These are phyloP conservation scores for Tautogolabrus adspersus DNA, from an alignment of 2,113 vertebrate genomes.

Conservation along the genomic window DNA sequence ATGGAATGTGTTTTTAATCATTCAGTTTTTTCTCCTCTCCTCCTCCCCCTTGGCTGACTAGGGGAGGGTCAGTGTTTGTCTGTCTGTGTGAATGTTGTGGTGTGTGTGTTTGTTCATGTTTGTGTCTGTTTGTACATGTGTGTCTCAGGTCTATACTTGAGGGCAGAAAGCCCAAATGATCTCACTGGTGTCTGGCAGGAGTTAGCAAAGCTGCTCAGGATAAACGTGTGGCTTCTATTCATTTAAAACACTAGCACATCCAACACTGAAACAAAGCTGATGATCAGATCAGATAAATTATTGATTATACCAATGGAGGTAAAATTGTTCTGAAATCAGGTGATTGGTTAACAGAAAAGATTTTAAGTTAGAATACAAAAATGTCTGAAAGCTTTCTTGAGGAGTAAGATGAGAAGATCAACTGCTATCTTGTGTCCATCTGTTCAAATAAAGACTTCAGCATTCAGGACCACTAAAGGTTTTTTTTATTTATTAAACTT, in stretches of 20 bases:
- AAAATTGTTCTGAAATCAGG: background rate
- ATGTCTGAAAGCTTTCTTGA: background rate
- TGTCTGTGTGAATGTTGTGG: constrained; percentile 68
- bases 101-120: constrained; percentile 54
- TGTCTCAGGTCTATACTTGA: constrained; percentile 38
- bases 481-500: too few relatives aligned
- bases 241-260: background rate
- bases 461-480: background rate
- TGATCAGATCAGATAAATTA: background rate
- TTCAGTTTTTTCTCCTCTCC: constrained; percentile 20
- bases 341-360: background rate
- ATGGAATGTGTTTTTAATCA: constrained; percentile 83
- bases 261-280: background rate
- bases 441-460: background rate
- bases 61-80: constrained; percentile 72
- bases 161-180: constrained; percentile 64
- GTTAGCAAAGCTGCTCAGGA: constrained; percentile 18
- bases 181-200: constrained; percentile 53
- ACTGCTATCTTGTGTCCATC: background rate
- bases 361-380: background rate
- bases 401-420: background rate
- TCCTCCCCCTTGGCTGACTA: constrained; percentile 29
- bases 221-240: constrained; percentile 23
- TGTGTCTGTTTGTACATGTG: constrained; percentile 53
- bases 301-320: background rate